A percentile compares a stretch with the other conserved stretches of the same genome.
These are phyloP conservation scores for Menura novaehollandiae DNA, from an alignment of 2,113 vertebrate genomes.

Conservation along the genomic window DNA sequence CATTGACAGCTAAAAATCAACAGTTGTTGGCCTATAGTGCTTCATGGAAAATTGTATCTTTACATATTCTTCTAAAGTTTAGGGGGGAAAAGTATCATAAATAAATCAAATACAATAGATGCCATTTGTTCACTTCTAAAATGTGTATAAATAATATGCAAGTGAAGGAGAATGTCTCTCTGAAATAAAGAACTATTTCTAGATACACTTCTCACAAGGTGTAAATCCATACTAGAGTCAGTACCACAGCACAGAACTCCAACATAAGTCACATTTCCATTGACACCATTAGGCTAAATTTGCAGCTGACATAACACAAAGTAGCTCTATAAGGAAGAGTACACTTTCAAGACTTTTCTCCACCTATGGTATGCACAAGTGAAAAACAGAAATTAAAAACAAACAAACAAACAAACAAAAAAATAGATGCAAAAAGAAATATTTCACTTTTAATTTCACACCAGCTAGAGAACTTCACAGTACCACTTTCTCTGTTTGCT, in stretches of 20 bases:
- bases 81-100: not conserved
- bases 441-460: not conserved
- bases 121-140: not conserved
- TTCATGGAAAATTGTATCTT: not conserved
- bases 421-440: not conserved
- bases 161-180: not conserved
- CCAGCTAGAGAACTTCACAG: not conserved
- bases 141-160: not conserved
- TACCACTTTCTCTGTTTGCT: not conserved
- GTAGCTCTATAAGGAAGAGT: not conserved
- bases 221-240: not conserved
- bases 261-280: not conserved
- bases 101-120: not conserved
- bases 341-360: not conserved
- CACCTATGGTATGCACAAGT: not conserved
- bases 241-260: not conserved
- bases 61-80: not conserved
- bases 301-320: not conserved
- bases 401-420: too few species aligned
- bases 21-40: not conserved
- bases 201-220: not conserved
- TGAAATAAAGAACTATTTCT: not conserved
- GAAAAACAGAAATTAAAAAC: not conserved
- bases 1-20: not conserved
- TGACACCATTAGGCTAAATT: not conserved